Percentiles rank a stretch among this genome's conserved stretches.
phyloP scores from a whole-genome alignment of 1,140 invertebrate genomes.

The Lethocerus indicus region DNA sequence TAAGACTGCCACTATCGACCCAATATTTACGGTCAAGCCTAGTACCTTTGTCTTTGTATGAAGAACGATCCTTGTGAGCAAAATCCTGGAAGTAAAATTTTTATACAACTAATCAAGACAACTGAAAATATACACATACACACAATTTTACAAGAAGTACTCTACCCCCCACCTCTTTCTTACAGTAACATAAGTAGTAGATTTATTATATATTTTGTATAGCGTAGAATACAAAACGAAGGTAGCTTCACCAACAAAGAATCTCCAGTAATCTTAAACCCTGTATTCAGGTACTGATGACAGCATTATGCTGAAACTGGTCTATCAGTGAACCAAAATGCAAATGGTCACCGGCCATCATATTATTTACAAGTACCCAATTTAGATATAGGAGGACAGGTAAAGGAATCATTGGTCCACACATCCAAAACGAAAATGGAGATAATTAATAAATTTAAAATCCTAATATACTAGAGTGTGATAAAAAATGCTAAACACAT shows the following conservation, averaged over 20 bases:
- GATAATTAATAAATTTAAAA: not conserved
- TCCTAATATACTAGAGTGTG: not conserved
- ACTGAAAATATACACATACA: not conserved
- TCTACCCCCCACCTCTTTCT: not conserved
- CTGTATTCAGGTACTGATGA: no score
- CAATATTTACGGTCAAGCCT: conserved; percentile 49
- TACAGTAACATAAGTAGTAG: not conserved
- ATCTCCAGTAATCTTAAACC: not conserved
- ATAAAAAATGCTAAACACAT: not conserved
- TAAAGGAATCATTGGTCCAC: no score
- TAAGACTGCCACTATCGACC: conserved; percentile 49
- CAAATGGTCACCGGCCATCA: no score
- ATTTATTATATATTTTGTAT: not conserved
- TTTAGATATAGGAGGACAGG: no score
- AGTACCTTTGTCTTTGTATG: conserved; percentile 41
- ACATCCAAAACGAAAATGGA: no score
- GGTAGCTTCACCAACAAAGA: not conserved
- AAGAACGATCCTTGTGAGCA: conserved; percentile 25
- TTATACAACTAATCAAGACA: conserved; percentile 15
- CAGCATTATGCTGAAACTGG: no score
- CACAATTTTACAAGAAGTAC: not conserved
- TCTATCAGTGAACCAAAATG: no score
- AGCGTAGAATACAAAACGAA: not conserved
- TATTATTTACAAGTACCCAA: no score
- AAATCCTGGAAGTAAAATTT: conserved; percentile 27